Evolutionary conservation across 2,113 vertebrate species (phyloP).

Genomic region (Lepus americanus): DNA sequence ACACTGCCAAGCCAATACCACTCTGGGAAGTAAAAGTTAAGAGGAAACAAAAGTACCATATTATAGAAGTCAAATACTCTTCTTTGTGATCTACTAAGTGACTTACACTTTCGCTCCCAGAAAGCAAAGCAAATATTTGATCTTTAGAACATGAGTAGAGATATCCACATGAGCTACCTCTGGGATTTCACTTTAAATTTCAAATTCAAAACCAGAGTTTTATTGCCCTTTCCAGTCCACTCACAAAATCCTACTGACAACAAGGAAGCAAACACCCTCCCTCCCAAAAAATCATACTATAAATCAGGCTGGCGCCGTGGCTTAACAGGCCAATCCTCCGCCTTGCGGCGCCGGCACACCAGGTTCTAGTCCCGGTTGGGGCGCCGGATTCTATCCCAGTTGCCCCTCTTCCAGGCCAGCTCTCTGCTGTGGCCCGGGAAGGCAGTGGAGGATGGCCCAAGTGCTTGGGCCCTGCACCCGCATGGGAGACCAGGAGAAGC

Average conservation of each 20-base stretch:
- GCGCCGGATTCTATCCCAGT: too few species aligned
- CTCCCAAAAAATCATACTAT: not conserved
- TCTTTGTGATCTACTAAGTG: conserved; percentile 26
- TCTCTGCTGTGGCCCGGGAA: too few species aligned
- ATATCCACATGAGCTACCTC: not conserved
- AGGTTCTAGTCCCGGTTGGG: too few species aligned
- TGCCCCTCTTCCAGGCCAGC: too few species aligned
- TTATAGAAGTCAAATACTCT: not conserved
- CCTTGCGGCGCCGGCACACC: too few species aligned
- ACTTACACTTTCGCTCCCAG: conserved; percentile 32
- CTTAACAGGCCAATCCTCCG: too few species aligned
- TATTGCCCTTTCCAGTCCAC: not conserved
- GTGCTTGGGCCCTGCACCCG: too few species aligned
- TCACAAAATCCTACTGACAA: not conserved
- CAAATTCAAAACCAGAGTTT: conserved; percentile 46
- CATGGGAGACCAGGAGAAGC: too few species aligned
- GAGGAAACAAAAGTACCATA: conserved; percentile 4
- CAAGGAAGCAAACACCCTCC: too few species aligned
- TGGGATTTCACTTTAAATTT: conserved; percentile 59
- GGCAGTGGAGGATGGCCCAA: too few species aligned
- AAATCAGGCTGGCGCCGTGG: not conserved
- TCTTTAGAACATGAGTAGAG: conserved; percentile 21
- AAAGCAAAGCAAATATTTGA: conserved; percentile 39
- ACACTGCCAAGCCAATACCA: not conserved
- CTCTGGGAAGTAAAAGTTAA: not conserved